A percentile compares a stretch with the other conserved stretches of the same genome.
Conservation (phyloP, 2,113 vertebrate species). For the Chascanopsetta lugubris region DNA sequence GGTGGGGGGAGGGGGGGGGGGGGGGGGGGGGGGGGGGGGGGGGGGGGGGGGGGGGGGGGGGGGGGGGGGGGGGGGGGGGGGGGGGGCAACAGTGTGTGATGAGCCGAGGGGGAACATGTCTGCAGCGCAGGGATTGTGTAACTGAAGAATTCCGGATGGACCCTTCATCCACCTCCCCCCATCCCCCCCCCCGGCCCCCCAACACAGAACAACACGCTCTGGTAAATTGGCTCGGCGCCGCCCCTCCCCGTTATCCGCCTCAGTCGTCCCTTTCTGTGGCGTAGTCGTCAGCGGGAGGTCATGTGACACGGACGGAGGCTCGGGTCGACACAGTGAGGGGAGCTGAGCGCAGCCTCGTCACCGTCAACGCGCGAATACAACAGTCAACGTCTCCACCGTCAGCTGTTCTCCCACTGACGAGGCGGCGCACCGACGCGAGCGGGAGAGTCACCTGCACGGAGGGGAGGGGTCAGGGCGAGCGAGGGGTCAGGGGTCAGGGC, state of each 20-base stretch:
- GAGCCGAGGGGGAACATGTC: neutral
- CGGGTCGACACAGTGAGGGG: conserved; percentile 31
- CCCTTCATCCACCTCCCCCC: conserved; percentile 4
- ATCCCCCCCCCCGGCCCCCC: neutral
- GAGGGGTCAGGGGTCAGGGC: neutral
- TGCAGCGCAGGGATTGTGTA: neutral
- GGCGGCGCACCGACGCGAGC: too few species aligned
- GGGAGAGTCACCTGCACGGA: too few species aligned
- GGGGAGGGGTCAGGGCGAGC: neutral
- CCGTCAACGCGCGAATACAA: conserved; percentile 14
- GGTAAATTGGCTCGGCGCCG: too few species aligned
- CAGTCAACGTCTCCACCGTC: conserved; percentile 11
- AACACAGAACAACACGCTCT: too few species aligned
- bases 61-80: too few species aligned
- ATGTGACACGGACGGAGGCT: conserved; percentile 33
- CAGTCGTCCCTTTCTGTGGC: conserved; percentile 55
- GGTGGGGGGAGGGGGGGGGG: neutral
- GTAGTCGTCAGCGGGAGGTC: conserved; percentile 36
- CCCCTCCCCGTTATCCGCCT: conserved; percentile 9
- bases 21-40: neutral
- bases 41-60: neutral
- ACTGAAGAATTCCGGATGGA: neutral
- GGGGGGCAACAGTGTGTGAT: conserved; percentile 5
- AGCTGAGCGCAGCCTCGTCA: conserved; percentile 20
- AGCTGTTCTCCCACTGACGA: conserved; percentile 6